Conservation (phyloP, 2,888 invertebrate species). For the Loripinus fragilis region DNA sequence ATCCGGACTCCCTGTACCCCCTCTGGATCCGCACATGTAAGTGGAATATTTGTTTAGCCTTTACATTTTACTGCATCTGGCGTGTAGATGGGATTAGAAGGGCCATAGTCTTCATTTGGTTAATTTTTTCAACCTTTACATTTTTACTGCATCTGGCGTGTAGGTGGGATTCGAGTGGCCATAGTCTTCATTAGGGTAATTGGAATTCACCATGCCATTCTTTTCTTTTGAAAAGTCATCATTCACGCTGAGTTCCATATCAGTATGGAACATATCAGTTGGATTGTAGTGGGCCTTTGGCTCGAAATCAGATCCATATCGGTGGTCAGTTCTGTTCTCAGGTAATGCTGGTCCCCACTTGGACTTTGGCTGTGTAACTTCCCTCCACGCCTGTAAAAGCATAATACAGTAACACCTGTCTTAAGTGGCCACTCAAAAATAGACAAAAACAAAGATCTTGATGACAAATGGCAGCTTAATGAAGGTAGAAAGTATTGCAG, state of each 20-base stretch:
- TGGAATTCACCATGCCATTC: not conserved
- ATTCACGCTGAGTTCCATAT: not conserved
- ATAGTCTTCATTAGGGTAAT: not conserved
- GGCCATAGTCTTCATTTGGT: not conserved
- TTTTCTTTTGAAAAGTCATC: not conserved
- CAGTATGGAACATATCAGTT: not conserved
- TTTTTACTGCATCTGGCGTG: not conserved
- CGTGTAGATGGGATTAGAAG: not conserved
- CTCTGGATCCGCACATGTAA: too few relatives aligned
- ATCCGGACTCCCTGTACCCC: too few relatives aligned
- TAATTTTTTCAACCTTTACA: too few relatives aligned
- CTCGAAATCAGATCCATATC: conserved; percentile 17
- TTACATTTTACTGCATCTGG: too few relatives aligned
- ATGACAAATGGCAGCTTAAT: too few relatives aligned
- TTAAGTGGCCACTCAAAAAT: too few relatives aligned
- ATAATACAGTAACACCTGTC: too few relatives aligned
- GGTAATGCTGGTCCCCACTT: conserved; percentile 46
- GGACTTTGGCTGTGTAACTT: conserved; percentile 25
- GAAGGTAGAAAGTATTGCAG: too few relatives aligned
- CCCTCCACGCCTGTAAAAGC: conserved; percentile 7
- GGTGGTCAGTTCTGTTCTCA: conserved; percentile 30
- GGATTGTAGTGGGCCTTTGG: not conserved
- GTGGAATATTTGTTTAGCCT: too few relatives aligned
- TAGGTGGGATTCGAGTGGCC: not conserved
- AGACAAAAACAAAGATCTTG: too few relatives aligned